These are phyloP conservation scores for Myoxocephalus aenaeus DNA, from an alignment of 2,797 vertebrate species.

Conservation along the genomic window DNA sequence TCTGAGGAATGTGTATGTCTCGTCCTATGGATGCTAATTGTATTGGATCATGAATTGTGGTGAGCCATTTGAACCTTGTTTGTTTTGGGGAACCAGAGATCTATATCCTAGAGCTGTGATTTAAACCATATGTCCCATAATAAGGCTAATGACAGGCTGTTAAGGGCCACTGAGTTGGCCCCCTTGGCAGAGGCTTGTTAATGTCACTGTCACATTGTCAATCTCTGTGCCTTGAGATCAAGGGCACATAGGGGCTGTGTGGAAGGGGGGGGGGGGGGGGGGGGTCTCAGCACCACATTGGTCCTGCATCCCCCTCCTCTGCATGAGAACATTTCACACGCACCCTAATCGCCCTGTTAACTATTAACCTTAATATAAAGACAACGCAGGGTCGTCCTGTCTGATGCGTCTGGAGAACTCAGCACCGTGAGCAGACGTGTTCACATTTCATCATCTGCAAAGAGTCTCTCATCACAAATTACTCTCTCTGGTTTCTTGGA, in stretches of 20 bases:
- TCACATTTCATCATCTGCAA: conserved; percentile 63
- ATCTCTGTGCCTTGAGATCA: conserved; percentile 79
- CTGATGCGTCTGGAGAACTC: conserved; percentile 53
- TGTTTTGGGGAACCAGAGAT: conserved; percentile 59
- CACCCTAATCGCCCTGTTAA: conserved; percentile 75
- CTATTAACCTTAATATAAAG: conserved; percentile 76
- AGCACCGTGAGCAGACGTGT: conserved; percentile 33
- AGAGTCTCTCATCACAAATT: conserved; percentile 7
- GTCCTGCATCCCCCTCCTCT: neutral
- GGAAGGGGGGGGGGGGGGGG: conserved; percentile 6
- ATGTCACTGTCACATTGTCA: conserved; percentile 84
- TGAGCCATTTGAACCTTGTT: conserved; percentile 25
- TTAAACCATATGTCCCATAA: conserved; percentile 92
- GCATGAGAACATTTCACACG: conserved; percentile 61
- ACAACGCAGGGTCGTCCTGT: conserved; percentile 39
- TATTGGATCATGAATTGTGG: conserved; percentile 2
- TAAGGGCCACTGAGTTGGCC: conserved; percentile 84
- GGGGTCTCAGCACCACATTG: conserved; percentile 26
- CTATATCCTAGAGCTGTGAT: conserved; percentile 85
- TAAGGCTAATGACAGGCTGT: conserved; percentile 89
- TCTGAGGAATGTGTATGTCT: neutral
- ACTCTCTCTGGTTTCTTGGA: conserved; percentile 3
- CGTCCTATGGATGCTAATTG: neutral
- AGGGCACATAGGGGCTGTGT: conserved; percentile 56
- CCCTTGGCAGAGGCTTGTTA: conserved; percentile 80